Evolutionary conservation across 2,888 invertebrate species (phyloP).

Genomic region (Galeopsomyia nigrocyanea): DNA sequence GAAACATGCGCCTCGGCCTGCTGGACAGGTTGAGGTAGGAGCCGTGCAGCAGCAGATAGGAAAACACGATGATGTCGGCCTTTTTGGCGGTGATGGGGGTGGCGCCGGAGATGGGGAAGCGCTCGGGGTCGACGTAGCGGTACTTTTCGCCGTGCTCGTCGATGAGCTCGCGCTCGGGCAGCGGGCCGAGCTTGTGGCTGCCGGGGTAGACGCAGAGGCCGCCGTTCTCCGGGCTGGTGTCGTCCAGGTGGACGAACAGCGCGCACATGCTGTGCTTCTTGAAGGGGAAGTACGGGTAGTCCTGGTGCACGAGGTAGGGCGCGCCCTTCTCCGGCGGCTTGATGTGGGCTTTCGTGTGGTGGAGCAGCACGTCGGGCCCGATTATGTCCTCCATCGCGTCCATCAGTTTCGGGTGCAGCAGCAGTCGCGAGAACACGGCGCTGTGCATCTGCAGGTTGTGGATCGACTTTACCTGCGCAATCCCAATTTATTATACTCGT

Average conservation of each 20-base stretch:
- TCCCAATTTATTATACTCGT: too few relatives aligned
- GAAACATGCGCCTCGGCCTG: slow-evolving; percentile 71
- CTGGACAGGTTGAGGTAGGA: slow-evolving; percentile 71
- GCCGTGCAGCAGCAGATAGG: slow-evolving; percentile 74
- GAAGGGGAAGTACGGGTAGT: slow-evolving; percentile 75
- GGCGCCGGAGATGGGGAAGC: slow-evolving; percentile 70
- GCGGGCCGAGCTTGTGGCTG: slow-evolving; percentile 73
- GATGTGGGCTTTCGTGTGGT: slow-evolving; percentile 75
- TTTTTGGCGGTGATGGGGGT: slow-evolving; percentile 71
- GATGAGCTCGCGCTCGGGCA: slow-evolving; percentile 70
- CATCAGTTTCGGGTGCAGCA: slow-evolving; percentile 70
- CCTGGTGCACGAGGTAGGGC: slow-evolving; percentile 75
- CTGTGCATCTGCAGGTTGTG: slow-evolving; percentile 75
- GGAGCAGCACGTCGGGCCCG: slow-evolving; percentile 72
- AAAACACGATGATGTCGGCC: slow-evolving; percentile 74
- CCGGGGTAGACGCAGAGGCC: slow-evolving; percentile 74
- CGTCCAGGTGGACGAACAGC: slow-evolving; percentile 73
- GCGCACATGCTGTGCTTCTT: slow-evolving; percentile 74
- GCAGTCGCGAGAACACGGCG: slow-evolving; percentile 69
- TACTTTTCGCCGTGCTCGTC: slow-evolving; percentile 66
- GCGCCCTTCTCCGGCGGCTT: slow-evolving; percentile 75
- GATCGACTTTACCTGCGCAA: slow-evolving; percentile 75
- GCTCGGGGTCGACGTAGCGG: slow-evolving; percentile 71
- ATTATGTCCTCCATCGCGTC: slow-evolving; percentile 73
- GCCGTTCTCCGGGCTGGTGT: slow-evolving; percentile 73